A percentile compares a stretch with the other conserved stretches of the same genome.
Evolutionary conservation across 2,888 invertebrate genomes (phyloP).

Genomic region (Hydroisotoma schaefferi): DNA sequence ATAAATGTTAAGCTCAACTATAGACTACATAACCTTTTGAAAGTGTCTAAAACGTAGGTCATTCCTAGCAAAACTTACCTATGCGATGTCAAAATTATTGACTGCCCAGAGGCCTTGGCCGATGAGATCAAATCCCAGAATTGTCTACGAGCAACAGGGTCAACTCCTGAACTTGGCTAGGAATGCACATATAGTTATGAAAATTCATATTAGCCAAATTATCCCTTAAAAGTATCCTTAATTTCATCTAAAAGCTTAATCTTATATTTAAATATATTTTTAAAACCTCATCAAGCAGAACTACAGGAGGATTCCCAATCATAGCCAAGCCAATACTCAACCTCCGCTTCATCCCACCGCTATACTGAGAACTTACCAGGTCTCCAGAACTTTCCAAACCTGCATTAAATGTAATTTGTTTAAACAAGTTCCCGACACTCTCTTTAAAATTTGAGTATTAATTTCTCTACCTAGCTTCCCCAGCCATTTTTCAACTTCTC

Average conservation of each 20-base stretch:
- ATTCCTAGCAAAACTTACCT: constrained; percentile 54
- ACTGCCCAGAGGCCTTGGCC: constrained; percentile 56
- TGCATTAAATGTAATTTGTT: neutral
- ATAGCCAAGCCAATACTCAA: constrained; percentile 71
- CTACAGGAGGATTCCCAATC: constrained; percentile 64
- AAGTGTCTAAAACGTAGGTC: neutral
- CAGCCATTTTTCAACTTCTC: constrained; percentile 35
- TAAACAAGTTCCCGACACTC: too few species aligned
- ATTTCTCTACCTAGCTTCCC: constrained; percentile 34
- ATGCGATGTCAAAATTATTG: constrained; percentile 66
- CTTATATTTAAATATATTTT: too few species aligned
- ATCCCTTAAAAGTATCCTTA: constrained; percentile 55
- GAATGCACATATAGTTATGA: neutral
- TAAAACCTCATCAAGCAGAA: constrained; percentile 71
- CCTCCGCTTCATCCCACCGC: constrained; percentile 76
- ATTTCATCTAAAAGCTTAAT: too few species aligned
- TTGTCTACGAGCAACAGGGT: constrained; percentile 63
- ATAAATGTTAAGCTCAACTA: constrained; percentile 15
- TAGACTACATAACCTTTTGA: constrained; percentile 3
- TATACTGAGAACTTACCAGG: constrained; percentile 54
- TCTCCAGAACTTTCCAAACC: constrained; percentile 27
- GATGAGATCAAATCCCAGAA: constrained; percentile 62
- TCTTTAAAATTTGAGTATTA: too few species aligned
- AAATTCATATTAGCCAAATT: constrained; percentile 6
- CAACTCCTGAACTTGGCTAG: too few species aligned